Evolutionary conservation across 2,888 invertebrate genomes (phyloP).

Genomic region (Erynnis tages): DNA sequence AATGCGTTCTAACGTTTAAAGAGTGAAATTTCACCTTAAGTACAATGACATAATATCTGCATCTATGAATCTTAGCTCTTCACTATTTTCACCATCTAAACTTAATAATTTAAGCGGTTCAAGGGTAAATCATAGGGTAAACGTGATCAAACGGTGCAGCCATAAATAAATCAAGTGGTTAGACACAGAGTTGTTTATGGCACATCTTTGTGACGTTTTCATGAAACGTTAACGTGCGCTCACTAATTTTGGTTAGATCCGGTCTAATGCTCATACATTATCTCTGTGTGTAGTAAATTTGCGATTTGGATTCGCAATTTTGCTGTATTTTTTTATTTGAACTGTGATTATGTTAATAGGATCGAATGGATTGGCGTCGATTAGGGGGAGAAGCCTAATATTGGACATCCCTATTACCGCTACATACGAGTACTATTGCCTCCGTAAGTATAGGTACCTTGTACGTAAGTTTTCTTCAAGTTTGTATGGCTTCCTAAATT

Average conservation of each 20-base stretch:
- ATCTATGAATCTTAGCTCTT: not conserved
- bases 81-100: conserved; percentile 17
- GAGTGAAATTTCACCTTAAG: too few relatives aligned
- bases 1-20: too few relatives aligned
- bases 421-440: too few relatives aligned
- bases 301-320: too few relatives aligned
- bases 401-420: too few relatives aligned
- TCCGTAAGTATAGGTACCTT: too few relatives aligned
- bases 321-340: too few relatives aligned
- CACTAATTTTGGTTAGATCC: conserved; percentile 29
- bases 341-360: too few relatives aligned
- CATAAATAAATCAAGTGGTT: conserved; percentile 28
- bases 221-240: conserved; percentile 28
- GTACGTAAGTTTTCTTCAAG: too few relatives aligned
- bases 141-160: conserved; percentile 25
- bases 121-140: conserved; percentile 24
- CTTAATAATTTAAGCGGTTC: conserved; percentile 22
- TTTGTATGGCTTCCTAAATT: too few relatives aligned
- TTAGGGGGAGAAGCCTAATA: too few relatives aligned
- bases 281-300: conserved; percentile 11
- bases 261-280: conserved; percentile 21
- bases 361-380: too few relatives aligned
- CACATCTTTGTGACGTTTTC: conserved; percentile 28
- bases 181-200: conserved; percentile 28
- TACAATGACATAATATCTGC: not conserved